Conservation (phyloP, 2,888 invertebrate species). For the Thymelicus sylvestris region DNA sequence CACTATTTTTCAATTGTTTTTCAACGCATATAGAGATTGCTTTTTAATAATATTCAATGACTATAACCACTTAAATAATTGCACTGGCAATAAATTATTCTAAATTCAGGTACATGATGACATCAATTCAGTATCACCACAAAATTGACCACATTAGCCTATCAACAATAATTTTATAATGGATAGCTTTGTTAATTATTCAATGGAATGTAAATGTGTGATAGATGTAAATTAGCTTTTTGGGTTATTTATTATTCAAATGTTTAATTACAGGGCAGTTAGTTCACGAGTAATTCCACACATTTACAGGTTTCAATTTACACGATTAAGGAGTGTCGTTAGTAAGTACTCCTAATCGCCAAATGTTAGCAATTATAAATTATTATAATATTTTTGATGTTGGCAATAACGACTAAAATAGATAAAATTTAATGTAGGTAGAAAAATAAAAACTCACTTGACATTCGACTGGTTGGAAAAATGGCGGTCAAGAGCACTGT, state of each 20-base stretch:
- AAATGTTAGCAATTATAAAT: too few species aligned
- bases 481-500: too few species aligned
- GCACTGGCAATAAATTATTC: not conserved
- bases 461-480: too few species aligned
- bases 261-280: not conserved
- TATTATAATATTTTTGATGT: too few species aligned
- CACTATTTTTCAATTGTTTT: too few species aligned
- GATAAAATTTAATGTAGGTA: too few species aligned
- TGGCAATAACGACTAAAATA: too few species aligned
- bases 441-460: too few species aligned
- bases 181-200: not conserved
- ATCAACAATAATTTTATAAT: constrained; percentile 3
- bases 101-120: not conserved
- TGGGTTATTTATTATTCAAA: constrained; percentile 1
- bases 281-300: not conserved
- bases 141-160: not conserved
- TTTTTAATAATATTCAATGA: not conserved
- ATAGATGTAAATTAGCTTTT: not conserved
- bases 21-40: too few species aligned
- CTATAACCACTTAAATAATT: not conserved
- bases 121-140: constrained; percentile 1
- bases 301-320: too few species aligned
- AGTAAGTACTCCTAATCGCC: too few species aligned
- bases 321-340: too few species aligned
- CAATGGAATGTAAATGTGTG: constrained; percentile 2